Conservation (phyloP, 1,140 invertebrate genomes). For the Hormaphis cornu region DNA sequence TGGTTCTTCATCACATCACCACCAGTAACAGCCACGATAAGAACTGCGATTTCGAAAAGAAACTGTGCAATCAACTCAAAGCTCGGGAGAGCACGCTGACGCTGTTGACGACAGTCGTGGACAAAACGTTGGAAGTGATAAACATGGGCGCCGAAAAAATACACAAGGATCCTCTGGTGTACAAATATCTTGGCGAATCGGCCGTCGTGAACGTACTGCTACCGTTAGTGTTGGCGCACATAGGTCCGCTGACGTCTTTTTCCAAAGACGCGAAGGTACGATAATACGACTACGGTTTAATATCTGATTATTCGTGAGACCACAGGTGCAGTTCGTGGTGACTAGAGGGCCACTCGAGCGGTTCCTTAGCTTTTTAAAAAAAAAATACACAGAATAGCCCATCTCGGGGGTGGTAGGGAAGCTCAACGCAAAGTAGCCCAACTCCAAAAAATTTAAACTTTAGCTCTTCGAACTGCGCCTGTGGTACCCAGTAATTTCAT, state of each 20-base stretch:
- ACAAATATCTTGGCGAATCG: slow-evolving; percentile 44
- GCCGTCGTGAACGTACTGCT: slow-evolving; percentile 64
- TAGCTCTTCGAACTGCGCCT: too few relatives aligned
- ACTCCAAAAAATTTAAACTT: too few relatives aligned
- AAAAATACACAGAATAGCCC: too few relatives aligned
- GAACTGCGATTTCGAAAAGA: slow-evolving; percentile 20
- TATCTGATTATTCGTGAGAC: not conserved
- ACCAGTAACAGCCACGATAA: slow-evolving; percentile 23
- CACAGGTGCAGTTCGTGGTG: too few relatives aligned
- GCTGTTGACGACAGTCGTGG: slow-evolving; percentile 62
- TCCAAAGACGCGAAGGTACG: slow-evolving; percentile 60
- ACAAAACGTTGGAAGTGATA: slow-evolving; percentile 61
- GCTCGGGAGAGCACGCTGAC: slow-evolving; percentile 61
- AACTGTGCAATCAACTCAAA: slow-evolving; percentile 51
- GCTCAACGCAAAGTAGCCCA: too few relatives aligned
- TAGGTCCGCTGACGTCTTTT: slow-evolving; percentile 66
- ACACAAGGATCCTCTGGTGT: slow-evolving; percentile 39
- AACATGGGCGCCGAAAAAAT: slow-evolving; percentile 57
- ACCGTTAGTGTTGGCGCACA: slow-evolving; percentile 68
- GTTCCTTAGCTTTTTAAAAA: too few relatives aligned
- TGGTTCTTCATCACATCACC: slow-evolving; percentile 47
- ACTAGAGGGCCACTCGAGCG: too few relatives aligned
- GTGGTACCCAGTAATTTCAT: too few relatives aligned
- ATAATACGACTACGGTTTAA: slow-evolving; percentile 36
- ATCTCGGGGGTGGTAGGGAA: too few relatives aligned